Base-by-base conservation (phyloP, 2,797 vertebrate species). In the Mus minutoides region DNA sequence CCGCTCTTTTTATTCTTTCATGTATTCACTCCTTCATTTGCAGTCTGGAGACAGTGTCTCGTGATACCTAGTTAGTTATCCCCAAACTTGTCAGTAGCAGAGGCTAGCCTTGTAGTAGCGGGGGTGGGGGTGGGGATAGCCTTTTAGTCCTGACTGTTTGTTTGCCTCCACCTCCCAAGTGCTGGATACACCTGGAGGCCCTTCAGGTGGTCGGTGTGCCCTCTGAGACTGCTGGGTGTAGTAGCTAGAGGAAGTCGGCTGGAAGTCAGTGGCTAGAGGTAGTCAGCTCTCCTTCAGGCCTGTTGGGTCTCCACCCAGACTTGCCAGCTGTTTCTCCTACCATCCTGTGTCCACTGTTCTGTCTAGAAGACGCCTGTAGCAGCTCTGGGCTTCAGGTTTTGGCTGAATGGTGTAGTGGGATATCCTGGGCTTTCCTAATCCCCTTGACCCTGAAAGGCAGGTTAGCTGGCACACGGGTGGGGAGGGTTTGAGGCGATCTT, bases 141-240 rank as follows among this genome's bases (percentile, higher is more conserved):
- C 19, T 52, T 26, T 4, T 8, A 17, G 16, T 73, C 31, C 85
- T 40, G 67, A 87, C 4, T 19, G n/a, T n/a, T n/a, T n/a, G 22
- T 31, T 10, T 26, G 46, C 22, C 52, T 40, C 14, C 34, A 56
- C 67, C 1, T 69, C 29, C 54, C 52, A 54, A 37, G 14, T 85
- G 80, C 3, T 31, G 31, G 49, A 37, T 0, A 0, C 6, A 49
- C 14, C 37, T 1, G 16, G 13, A 60, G 80, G 60, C 0, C 22
- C 77, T 54, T 79, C 31, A 34, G 24, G 31, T 40, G 82, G 34
- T 22, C 21, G 3, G 21, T 34, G 86, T 31, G 21, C 2, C 34
- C 52, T 21, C 37, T 60, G 46, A 73, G 86, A 60, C 46, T 37
- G 1, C 10, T 24, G 29, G 22, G 11, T 11, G 67, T 21, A 54